Base-by-base conservation (phyloP, 2,113 vertebrate genomes). In the Cnemophilus loriae region DNA sequence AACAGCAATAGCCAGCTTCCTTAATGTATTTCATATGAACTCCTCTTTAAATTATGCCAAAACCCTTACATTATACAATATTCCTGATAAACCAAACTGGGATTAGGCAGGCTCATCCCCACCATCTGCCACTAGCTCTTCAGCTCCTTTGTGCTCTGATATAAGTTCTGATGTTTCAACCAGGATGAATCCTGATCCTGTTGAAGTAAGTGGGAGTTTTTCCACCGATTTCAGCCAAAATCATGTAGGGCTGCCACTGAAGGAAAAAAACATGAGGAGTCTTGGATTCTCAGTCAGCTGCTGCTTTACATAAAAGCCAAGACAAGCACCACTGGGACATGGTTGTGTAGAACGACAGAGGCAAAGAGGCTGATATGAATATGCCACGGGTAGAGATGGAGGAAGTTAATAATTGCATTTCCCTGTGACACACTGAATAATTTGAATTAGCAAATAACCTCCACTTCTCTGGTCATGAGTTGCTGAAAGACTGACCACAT, bases 271-370 rank as follows among this genome's bases (percentile, higher is more conserved):
- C 3, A 50, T n/a, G 47, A 76, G 11, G 18, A 53, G 32, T 44
- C 37, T 23, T 56, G 52, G 12, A 33, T 26, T 65, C 9, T 9
- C 24, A 49, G 41, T 53, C 24, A 53, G n/a, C 13, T 52, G 10
- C 32, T 61, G 20, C 24, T 84, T 76, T 2, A 76, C 15, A 1
- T 12, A 46, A 80, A 88, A 92, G 4, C 23, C 0, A 0, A 69
- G 50, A 28, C 1, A 23, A 41, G 22, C 4, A 69, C 6, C 30
- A 37, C 10, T 42, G 33, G 35, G 27, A 81, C 22, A 20, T 17
- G 21, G 16, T 15, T 20, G 5, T 46, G 7, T 52, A 44, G 85
- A 90, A 68, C 5, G 3, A 68, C 8, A 50, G 39, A 64, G 9
- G 23, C 1, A 7, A 68, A 67, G 65, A 46, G 5, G 42, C n/a